Conservation (phyloP, 2,888 invertebrate species). For the Iselma pallidipennis region DNA sequence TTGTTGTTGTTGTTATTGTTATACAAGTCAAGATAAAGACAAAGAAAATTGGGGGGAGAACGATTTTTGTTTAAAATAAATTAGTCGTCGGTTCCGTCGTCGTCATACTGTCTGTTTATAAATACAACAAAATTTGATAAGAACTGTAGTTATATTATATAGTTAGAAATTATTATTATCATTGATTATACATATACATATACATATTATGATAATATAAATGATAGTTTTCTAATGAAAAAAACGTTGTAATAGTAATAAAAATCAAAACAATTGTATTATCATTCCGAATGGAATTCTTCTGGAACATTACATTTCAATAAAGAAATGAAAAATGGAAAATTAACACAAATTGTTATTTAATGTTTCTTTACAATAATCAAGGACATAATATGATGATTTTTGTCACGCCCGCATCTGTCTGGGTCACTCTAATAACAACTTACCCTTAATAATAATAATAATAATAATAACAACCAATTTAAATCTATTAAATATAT, state of each 20-base stretch:
- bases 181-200: too few relatives aligned
- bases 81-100: too few relatives aligned
- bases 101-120: neutral
- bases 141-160: too few relatives aligned
- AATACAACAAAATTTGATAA: neutral
- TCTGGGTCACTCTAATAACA: conserved; percentile 13
- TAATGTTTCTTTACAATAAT: neutral
- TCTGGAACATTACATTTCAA: conserved; percentile 9
- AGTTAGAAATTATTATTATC: too few relatives aligned
- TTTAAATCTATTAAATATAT: conserved; percentile 5
- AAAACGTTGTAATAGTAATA: too few relatives aligned
- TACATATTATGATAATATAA: too few relatives aligned
- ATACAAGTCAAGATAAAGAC: too few relatives aligned
- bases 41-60: too few relatives aligned
- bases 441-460: conserved; percentile 11
- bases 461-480: too few relatives aligned
- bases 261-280: conserved; percentile 7
- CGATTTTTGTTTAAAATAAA: too few relatives aligned
- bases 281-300: conserved; percentile 1
- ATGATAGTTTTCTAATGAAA: too few relatives aligned
- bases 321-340: conserved; percentile 1
- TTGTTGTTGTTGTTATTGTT: too few relatives aligned
- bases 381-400: conserved; percentile 4
- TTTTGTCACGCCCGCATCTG: neutral
- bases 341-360: conserved; percentile 12